Evolutionary conservation across 2,113 vertebrate genomes (phyloP), one percentile per base, ranked within the genome.

Genomic region (Rhinopomastus cyanomelas): DNA sequence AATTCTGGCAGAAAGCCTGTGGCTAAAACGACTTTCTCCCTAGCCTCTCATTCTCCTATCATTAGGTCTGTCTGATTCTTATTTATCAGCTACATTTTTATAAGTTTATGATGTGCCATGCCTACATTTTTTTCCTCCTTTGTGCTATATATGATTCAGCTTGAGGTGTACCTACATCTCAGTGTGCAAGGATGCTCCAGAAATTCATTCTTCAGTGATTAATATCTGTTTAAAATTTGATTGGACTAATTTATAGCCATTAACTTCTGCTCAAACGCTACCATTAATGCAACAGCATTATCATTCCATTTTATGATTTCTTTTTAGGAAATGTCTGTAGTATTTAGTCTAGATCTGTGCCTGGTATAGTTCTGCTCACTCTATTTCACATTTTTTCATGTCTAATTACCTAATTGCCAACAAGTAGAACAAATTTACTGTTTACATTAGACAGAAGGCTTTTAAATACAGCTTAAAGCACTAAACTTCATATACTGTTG

Each of bases 171-270:
- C 6, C 23, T 78, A 67, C 23, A 42, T 75, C 57, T 90, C 48
- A 8, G 8, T 42, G n/a, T 68, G 67, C 29, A 64, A 79, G 34
- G 25, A 34, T 84, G 37, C 75, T 81, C 55, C 49, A 79, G 59
- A 88, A 93, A 75, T 74, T 83, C 8, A 51, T 83, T 93, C 30
- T 81, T 89, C 49, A 10, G 34, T 68, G 44, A 74, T 48, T 78
- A 89, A 90, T 92, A 27, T 66, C 64, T 87, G 53, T 71, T 81
- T 92, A 78, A 69, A 71, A 75, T 79, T 78, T 85, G 42, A 15
- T 65, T 32, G 21, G 37, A 18, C 53, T 74, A 69, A 65, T 69
- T 49, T 92, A 51, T 16, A 65, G 12, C 29, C 72, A 69, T 69
- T 91, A 2, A 34, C 71, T 91, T 82, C 85, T 74, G 29, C 23